Conservation (phyloP, 2,113 vertebrate genomes). For the Speoplatyrhinus poulsoni region DNA sequence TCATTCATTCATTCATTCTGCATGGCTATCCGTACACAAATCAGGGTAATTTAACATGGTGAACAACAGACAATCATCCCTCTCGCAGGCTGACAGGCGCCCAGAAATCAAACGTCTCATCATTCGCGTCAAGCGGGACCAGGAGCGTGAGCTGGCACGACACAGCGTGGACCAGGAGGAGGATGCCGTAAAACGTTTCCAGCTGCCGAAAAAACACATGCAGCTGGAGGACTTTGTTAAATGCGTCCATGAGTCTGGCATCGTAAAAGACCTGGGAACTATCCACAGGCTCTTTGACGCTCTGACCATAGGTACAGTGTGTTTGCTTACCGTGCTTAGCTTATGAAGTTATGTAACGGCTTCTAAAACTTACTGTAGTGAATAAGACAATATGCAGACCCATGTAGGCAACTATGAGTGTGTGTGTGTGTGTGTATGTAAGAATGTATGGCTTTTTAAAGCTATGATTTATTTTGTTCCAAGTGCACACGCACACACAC, state of each 20-base stretch:
- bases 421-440: background rate
- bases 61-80: background rate
- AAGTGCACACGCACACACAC: background rate
- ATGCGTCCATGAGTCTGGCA: slow-evolving; percentile 91
- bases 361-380: background rate
- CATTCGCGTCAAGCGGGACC: slow-evolving; percentile 80
- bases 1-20: too few species aligned
- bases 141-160: slow-evolving; percentile 73
- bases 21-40: too few species aligned
- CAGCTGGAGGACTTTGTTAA: slow-evolving; percentile 88
- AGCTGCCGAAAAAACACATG: slow-evolving; percentile 90
- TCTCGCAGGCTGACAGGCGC: slow-evolving; percentile 71
- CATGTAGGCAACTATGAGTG: too few species aligned
- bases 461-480: too few species aligned
- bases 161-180: slow-evolving; percentile 57
- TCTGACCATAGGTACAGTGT: slow-evolving; percentile 84
- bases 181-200: slow-evolving; percentile 84
- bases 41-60: too few species aligned
- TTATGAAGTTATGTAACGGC: background rate
- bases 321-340: background rate
- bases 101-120: slow-evolving; percentile 87
- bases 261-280: slow-evolving; percentile 85
- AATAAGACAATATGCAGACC: too few species aligned
- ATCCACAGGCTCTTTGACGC: slow-evolving; percentile 90
- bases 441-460: too few species aligned